Evolutionary conservation across 2,888 invertebrate genomes (phyloP), one percentile per base, ranked within the genome.

Genomic region (Volucella inanis): DNA sequence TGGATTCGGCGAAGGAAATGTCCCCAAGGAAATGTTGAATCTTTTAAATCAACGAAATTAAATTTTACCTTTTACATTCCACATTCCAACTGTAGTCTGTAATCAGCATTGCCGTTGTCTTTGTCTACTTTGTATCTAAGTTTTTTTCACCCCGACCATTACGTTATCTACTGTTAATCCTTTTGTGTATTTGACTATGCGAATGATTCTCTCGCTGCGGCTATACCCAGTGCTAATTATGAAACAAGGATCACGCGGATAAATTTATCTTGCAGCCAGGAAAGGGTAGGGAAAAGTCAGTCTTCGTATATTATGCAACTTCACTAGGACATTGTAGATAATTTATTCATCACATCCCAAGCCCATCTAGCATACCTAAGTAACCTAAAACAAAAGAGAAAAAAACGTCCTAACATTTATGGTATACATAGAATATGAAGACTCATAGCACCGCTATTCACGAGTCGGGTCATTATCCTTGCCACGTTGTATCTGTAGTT

Each of bases 391-490:
- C 22, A 54, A 41, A 10, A 59, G 18, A 12, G n/a, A 49, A 41
- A 55, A 57, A 11, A 50, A 45, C 50, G 22, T 14, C 39, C 31
- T 18, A n/a, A 45, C 45, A 61, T 59, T 49, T 59, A 52, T 45
- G 43, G 31, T 31, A 31, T 22, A 22, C 31, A 59, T n/a, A 71
- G 49, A 71, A 15, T 55, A 8, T 55, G 67, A 45, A 59, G 41
- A 45, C 18, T 18, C 22, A 52, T 50, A 45, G n/a, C 15, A 59
- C 18, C 49, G 31, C 31, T 57, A 49, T 57, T 49, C 22, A 57
- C 50, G 65, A 31, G 47, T 15, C 47, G 43, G 65, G 64, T 79
- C 78, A 79, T 79, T 79, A 79, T 79, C 71, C 71, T 55, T 59
- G 45, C 59, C 62, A 71, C 38, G 45, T 31, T 31, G 31, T 31